Conservation (phyloP, 2,113 vertebrate genomes). For the Chlamydotis undulata region DNA sequence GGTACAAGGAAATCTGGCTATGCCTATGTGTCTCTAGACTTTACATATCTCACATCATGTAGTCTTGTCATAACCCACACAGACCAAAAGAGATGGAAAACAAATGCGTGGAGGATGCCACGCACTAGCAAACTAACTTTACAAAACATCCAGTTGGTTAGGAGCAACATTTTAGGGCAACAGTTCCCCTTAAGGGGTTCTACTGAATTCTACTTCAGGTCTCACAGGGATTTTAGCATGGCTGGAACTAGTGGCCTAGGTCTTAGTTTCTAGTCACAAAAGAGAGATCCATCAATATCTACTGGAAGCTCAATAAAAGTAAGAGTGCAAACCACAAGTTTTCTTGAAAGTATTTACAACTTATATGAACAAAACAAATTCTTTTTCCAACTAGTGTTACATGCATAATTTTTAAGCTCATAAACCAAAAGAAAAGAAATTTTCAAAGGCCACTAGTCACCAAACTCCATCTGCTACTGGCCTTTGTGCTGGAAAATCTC, state of each 20-base stretch:
- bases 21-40: background rate
- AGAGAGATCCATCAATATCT: background rate
- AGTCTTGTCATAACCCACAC: background rate
- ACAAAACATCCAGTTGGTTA: background rate
- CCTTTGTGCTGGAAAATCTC: background rate
- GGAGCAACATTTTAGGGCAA: background rate
- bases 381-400: background rate
- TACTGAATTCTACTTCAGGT: background rate
- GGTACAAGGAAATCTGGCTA: background rate
- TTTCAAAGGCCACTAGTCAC: background rate
- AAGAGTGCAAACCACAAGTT: background rate
- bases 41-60: fast-evolving
- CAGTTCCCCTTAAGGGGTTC: background rate
- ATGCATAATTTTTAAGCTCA: background rate
- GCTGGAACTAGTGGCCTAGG: background rate
- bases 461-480: background rate
- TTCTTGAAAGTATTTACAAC: background rate
- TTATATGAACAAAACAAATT: background rate
- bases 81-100: background rate
- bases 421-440: background rate
- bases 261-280: background rate
- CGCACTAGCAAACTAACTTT: background rate
- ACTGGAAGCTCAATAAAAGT: background rate
- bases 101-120: background rate
- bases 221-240: background rate